Base-by-base conservation (phyloP, 2,113 vertebrate genomes). In the Cygnus atratus region DNA sequence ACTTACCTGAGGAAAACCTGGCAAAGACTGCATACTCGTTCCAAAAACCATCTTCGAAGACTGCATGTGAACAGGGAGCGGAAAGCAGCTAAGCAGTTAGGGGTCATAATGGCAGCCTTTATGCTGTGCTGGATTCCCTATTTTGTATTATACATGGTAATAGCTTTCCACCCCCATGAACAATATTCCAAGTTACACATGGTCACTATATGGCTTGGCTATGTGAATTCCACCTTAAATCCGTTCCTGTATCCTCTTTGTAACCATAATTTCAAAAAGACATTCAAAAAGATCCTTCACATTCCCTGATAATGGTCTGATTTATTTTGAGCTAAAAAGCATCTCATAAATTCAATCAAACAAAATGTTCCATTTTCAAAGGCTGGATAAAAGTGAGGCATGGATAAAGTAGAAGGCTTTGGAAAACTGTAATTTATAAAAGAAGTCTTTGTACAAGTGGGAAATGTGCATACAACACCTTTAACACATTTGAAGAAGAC, bases 71-170 rank as follows among this genome's bases (percentile, higher is more conserved):
- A 96, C 62, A 98, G 99, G 48, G 99, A 99, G 85, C 97, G 98
- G 86, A 99, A 99, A 94, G 99, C 99, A 0, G 99, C 99, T 31
- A 99, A 98, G 88, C 99, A 99, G 96, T 63, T 99, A 70, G 99
- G 99, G 14, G 98, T 98, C 15, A 99, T 99, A 94, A 99, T 99
- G 72, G 98, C 98, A 4, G 98, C 97, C 61, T 99, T 99, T 92
- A 98, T 99, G 93, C 62, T 99, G 77, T 99, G 99, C 91, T 99
- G 99, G 99, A 99, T 99, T 73, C 99, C 99, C 6, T 99, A 99
- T 96, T 99, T 99, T 66, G 98, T 99, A 46, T 97, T 98, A 28
- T 99, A 99, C 90, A 99, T 99, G 98, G 98, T 99, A 75, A 98
- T 98, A 91, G 99, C 99, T 3, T 99, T 99, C 96, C 99, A 98